Conservation (phyloP, 2,888 invertebrate genomes). For the Eristalis arbustorum region DNA sequence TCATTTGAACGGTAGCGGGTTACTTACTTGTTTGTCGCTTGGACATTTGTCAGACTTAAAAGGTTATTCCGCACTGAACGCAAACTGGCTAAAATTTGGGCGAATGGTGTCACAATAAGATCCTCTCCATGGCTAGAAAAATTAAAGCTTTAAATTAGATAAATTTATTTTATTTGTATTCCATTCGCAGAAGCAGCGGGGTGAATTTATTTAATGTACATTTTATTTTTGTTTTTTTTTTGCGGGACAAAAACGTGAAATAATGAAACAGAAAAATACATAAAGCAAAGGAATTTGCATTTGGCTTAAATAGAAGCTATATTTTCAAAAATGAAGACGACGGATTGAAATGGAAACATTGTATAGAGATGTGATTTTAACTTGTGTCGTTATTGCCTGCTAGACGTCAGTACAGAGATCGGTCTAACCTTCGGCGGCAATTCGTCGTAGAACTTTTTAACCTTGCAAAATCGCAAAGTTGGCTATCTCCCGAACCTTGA, state of each 20-base stretch:
- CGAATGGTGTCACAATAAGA: constrained; percentile 99
- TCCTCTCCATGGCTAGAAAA: constrained; percentile 93
- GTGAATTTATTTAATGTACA: background rate
- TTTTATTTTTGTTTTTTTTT: too few relatives aligned
- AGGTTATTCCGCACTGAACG: constrained; percentile 99
- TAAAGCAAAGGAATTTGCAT: background rate
- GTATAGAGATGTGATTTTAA: too few relatives aligned
- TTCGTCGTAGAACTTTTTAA: too few relatives aligned
- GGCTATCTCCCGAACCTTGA: too few relatives aligned
- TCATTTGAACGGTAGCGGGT: constrained; percentile 47
- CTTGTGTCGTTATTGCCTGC: too few relatives aligned
- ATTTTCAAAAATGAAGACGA: too few relatives aligned
- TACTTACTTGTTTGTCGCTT: constrained; percentile 86
- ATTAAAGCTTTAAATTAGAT: constrained; percentile 54
- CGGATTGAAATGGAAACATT: too few relatives aligned
- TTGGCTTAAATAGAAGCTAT: too few relatives aligned
- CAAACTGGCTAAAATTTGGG: constrained; percentile 99
- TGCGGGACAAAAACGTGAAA: background rate
- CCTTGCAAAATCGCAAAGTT: too few relatives aligned
- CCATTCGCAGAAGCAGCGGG: background rate
- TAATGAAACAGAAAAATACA: background rate
- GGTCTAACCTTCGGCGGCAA: too few relatives aligned
- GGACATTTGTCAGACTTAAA: constrained; percentile 96
- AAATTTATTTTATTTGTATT: constrained; percentile 5
- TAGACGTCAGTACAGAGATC: too few relatives aligned